Conservation (phyloP, 2,888 invertebrate genomes). For the Epinotia brunnichana region DNA sequence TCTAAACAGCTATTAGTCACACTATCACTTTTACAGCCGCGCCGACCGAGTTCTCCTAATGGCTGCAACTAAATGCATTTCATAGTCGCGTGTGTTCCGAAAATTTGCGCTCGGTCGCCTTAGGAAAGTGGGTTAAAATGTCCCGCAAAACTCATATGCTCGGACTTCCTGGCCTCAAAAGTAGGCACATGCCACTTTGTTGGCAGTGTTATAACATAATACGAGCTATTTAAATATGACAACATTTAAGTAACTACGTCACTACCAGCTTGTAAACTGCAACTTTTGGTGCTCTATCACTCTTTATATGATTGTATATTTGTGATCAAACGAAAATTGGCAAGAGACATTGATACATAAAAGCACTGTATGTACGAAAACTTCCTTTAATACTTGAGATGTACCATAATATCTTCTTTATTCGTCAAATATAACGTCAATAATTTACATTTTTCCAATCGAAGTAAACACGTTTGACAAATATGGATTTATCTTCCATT, state of each 20-base stretch:
- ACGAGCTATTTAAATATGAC: neutral
- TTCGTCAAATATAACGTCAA: neutral
- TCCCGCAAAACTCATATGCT: neutral
- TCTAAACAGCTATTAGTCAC: conserved; percentile 22
- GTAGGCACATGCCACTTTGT: neutral
- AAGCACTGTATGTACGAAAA: no score
- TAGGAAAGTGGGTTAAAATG: conserved; percentile 19
- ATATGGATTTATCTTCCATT: neutral
- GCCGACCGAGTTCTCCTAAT: conserved; percentile 24
- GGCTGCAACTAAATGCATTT: conserved; percentile 32
- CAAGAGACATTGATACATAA: no score
- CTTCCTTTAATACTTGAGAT: no score
- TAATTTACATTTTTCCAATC: neutral
- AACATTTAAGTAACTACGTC: neutral
- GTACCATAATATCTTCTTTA: neutral
- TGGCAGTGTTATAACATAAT: neutral
- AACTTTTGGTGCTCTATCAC: no score
- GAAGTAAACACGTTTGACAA: neutral
- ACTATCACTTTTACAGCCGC: conserved; percentile 29
- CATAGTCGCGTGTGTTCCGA: conserved; percentile 25
- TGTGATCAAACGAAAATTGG: no score
- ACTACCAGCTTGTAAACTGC: no score
- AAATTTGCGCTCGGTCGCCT: conserved; percentile 24
- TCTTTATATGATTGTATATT: no score
- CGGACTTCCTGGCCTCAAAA: conserved; percentile 2